Evolutionary conservation across 2,888 invertebrate species (phyloP), one percentile per base, ranked within the genome.

Genomic region (Sminthurinus aureus): DNA sequence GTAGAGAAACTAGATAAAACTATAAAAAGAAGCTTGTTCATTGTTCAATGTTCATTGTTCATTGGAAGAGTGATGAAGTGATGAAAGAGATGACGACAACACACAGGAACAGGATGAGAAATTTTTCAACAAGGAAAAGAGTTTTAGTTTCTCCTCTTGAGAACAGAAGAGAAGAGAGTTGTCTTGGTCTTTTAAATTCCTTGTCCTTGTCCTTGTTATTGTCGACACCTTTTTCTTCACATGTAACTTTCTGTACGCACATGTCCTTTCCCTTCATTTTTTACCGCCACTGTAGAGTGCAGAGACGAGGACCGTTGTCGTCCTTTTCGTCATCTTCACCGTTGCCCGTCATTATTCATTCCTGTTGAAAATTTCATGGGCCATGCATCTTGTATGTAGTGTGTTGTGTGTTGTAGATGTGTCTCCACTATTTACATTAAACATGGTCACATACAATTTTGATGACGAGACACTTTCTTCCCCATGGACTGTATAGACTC

Each of bases 321-420:
- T 74, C 74, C 38, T 38, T 15, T n/a, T 22, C 0, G 81, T 81
- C 74, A 51, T 79, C 26, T 38, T 64, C 22, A 18, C 66, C 79
- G 66, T 69, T 84, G 82, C 85, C 86, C 85, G 87, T 86, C 86
- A 87, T 87, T 86, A 85, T 87, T 87, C 86, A 87, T 87, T 85
- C 86, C 85, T 85, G 71, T 83, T 86, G 83, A 86, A 87, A 85
- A 86, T 85, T 87, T 86, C 85, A 86, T 86, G 86, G 85, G 20
- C 84, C 84, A 84, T 83, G 80, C 73, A 76, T n/a, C n/a, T n/a
- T n/a, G n/a, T n/a, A n/a, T n/a, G n/a, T n/a, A n/a, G n/a, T n/a
- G n/a, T n/a, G n/a, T n/a, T n/a, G n/a, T n/a, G n/a, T n/a, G n/a
- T n/a, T n/a, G n/a, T n/a, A n/a, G n/a, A n/a, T n/a, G n/a, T 79